Evolutionary conservation across 2,113 vertebrate species (phyloP).

Genomic region (Genyomyrus donnyi): DNA sequence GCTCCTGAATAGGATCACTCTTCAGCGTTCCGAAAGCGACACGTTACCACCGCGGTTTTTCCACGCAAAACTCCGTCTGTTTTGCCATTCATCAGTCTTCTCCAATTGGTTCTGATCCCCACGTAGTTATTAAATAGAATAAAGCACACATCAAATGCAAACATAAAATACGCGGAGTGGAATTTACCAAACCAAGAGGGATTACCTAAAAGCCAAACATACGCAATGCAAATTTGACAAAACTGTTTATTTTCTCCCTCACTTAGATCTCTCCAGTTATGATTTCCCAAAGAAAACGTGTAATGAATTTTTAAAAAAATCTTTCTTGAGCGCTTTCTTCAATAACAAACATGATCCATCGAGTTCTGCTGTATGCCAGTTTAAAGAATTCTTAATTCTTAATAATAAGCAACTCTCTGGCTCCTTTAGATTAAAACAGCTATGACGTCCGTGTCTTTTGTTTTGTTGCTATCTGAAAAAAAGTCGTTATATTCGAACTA

Average conservation of each 20-base stretch:
- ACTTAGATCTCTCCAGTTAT: conserved; percentile 5
- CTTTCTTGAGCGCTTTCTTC: neutral
- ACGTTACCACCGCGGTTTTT: neutral
- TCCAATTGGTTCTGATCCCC: neutral
- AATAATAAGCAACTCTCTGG: neutral
- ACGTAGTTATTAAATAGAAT: neutral
- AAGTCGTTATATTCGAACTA: conserved; percentile 20
- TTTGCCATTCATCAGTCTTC: conserved; percentile 3
- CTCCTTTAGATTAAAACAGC: neutral
- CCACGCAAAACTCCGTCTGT: conserved; percentile 7
- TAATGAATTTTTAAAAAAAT: conserved; percentile 3
- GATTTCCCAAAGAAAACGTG: conserved; percentile 7
- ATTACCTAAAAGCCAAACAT: neutral
- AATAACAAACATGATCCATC: neutral
- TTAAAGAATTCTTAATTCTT: neutral
- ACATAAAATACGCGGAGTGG: neutral
- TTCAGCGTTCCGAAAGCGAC: neutral
- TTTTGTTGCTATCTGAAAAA: conserved; percentile 20
- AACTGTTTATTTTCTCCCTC: neutral
- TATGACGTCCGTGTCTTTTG: conserved; percentile 11
- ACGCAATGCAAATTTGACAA: neutral
- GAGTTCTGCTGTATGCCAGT: too few relatives aligned
- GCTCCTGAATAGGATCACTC: neutral
- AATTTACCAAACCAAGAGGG: neutral
- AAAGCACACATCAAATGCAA: neutral